Base-by-base conservation (phyloP, 2,797 vertebrate species). In the Ptychadena robeensis region DNA sequence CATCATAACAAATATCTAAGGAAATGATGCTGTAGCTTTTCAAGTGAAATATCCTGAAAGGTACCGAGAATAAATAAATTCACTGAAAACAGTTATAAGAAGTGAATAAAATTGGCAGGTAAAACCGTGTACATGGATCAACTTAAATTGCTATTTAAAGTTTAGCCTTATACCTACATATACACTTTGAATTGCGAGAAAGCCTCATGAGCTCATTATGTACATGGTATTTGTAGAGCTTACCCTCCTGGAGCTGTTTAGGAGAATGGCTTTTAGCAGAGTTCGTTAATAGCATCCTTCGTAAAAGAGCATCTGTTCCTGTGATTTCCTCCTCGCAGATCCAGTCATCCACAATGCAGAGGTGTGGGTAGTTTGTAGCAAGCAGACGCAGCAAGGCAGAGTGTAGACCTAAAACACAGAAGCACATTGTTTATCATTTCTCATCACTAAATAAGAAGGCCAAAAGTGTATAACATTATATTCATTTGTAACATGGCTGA, bases 281-380 rank as follows among this genome's bases (percentile, higher is more conserved):
- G 83, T 91, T 95, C 35, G 96, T 96, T 68, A 99, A 94, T 57
- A 99, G 95, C 96, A 98, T 98, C 91, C 93, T 94, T 85, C 96
- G 93, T 82, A 99, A 91, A 59, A 99, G 91, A 27, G 95, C 95
- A 22, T 98, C 94, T 0, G 97, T 99, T 64, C 98, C 98, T 0
- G 98, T 99, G 91, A 98, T 97, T 89, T 97, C 96, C 86, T 99
- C 98, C 87, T 99, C 98, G 81, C 96, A 96, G 82, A 99, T 96
- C 98, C 98, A 99, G 87, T 99, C 98, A 28, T 99, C 98, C 93
- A 99, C 98, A 0, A 99, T 95, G 90, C 97, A 99, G 4, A 99
- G 93, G 88, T 99, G 97, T 31, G 98, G 98, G 70, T 96, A 99
- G 92, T 99, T 99, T 72, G 98, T 98, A 40, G 98, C 97, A 86